Evolutionary conservation across 2,113 vertebrate species (phyloP), one percentile per base, ranked within the genome.

Genomic region (Urocolius indicus): DNA sequence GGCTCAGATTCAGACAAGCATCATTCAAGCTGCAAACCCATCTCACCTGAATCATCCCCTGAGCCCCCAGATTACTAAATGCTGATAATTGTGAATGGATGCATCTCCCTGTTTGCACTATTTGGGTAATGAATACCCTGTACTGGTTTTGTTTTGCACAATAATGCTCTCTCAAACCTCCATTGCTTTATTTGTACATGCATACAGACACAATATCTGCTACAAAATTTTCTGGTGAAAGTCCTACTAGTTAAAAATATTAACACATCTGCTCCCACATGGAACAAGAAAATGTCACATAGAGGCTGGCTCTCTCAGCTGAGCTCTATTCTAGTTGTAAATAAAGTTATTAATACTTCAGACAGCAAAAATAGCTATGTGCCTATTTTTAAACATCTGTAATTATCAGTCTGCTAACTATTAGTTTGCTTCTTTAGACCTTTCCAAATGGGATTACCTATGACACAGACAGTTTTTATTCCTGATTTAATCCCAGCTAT

Each of bases 391-490:
- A 96, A 93, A 81, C 2, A 5, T 58, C 80, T 78, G 54, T 81
- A 95, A 94, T 96, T 94, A 93, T 55, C 76, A 92, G 76, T 26
- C 61, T 71, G 43, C 83, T 94, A 93, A 92, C 75, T 78, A 84
- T 49, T 43, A 61, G 36, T 58, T 81, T 54, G 41, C 41, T 84
- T 80, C 93, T 94, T 88, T 52, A 95, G 90, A 87, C 65, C 55
- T 74, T 91, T 89, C 61, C 77, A 92, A 90, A 82, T 0, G 15
- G 83, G 76, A 22, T 81, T 72, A 75, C 81, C 72, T 76, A 66
- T 55, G 65, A 85, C 58, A 76, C 14, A 68, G 76, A 38, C 57
- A 52, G 46, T 34, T 69, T 83, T 90, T 94, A 61, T 84, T 84
- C 83, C 73, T 55, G 41, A 75, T 90, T 83, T 86, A 93, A 78